Base-by-base conservation (phyloP, 2,888 invertebrate genomes). In the Hydrotaea diabolus region DNA sequence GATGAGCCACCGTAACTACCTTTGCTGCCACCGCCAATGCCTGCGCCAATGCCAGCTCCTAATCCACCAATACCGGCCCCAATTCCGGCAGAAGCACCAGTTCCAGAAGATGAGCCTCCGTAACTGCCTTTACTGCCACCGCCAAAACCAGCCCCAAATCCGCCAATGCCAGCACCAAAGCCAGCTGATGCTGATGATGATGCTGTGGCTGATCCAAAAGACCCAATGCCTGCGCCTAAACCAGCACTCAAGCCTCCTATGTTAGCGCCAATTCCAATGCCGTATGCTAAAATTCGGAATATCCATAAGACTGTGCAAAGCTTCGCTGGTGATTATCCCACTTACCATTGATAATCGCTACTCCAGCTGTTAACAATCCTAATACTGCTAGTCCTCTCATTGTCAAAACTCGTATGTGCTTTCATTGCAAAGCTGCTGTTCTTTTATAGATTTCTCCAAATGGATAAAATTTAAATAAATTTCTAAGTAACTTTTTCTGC, bases 371-470 rank as follows among this genome's bases (percentile, higher is more conserved):
- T 69, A 86, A 46, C 39, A 86, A 82, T 72, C 74, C 82, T 9
- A 86, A 84, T 57, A 84, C 85, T 84, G 66, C 53, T 8, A 79
- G 21, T 46, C 43, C 82, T 83, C 82, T 83, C 87, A 86, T 86
- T 57, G 75, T 84, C 46, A 77, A 77, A 82, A 82, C 69, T 79
- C 57, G 76, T 82, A 73, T 87, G 85, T 82, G 62, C 46, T 62
- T 49, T 43, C 21, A 46, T 26, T 13, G 8, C 36, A n/a, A 19
- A 73, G 21, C 21, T 11, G 11, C 73, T 57, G 79, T 69, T 77
- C 75, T 85, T 87, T 86, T 87, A 87, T 87, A 87, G 86, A 86
- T 78, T 74, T 75, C 59, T 21, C 19, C 62, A 75, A 77, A 39
- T n/a, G 64, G 15, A 75, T 64, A 31, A 36, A 17, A 75, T 72